These are phyloP conservation scores for Cygnus atratus DNA, from an alignment of 2,113 vertebrate genomes.

Conservation along the genomic window DNA sequence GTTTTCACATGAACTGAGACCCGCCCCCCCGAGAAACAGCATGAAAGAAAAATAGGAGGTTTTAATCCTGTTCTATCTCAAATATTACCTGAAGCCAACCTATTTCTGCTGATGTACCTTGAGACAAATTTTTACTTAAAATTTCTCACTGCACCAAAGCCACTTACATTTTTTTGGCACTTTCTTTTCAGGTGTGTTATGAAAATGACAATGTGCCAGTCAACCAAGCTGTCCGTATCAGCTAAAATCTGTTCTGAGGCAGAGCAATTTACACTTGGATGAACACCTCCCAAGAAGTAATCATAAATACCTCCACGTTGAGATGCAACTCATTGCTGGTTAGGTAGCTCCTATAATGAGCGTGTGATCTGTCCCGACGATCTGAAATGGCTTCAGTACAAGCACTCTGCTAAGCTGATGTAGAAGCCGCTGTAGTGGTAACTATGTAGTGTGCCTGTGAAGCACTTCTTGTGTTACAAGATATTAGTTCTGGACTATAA, in stretches of 20 bases:
- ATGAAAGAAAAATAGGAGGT: background rate
- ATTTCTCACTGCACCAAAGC: conserved; percentile 31
- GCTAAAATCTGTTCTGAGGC: conserved; percentile 75
- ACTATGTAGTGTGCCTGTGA: background rate
- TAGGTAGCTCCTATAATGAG: conserved; percentile 53
- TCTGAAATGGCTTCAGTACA: conserved; percentile 41
- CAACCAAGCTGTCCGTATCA: conserved; percentile 76
- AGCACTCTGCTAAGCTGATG: conserved; percentile 25
- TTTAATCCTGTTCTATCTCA: background rate
- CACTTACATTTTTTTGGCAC: conserved; percentile 75
- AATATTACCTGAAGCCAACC: conserved; percentile 44
- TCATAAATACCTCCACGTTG: conserved; percentile 70
- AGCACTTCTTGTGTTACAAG: conserved; percentile 11
- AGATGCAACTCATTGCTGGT: conserved; percentile 46
- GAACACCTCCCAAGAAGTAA: conserved; percentile 75
- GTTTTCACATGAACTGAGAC: background rate
- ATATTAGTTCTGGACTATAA: background rate
- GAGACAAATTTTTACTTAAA: conserved; percentile 51
- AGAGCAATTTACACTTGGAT: conserved; percentile 79
- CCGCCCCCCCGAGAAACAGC: background rate
- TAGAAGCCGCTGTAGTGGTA: background rate
- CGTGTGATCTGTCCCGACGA: conserved; percentile 11
- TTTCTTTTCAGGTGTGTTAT: conserved; percentile 78
- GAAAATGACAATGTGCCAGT: conserved; percentile 84
- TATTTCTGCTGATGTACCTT: conserved; percentile 47